phyloP scores from a whole-genome alignment of 2,888 invertebrate genomes.

The Molanna angustata region DNA sequence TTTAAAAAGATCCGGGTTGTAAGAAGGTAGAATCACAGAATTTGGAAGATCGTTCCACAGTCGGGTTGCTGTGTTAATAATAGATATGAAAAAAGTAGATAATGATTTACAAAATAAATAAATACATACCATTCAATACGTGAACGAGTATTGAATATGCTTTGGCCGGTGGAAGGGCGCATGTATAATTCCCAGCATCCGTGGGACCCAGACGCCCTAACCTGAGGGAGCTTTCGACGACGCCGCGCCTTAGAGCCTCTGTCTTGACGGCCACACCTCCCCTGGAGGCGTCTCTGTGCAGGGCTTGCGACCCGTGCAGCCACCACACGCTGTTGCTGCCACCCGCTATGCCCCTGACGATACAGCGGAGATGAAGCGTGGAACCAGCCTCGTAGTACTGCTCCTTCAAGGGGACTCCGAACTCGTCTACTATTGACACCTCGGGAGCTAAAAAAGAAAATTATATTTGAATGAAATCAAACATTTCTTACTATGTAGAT shows the following conservation, averaged over 20 bases:
- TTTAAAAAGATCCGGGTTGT: too few species aligned
- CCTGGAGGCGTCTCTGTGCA: conserved; percentile 56
- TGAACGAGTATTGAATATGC: conserved; percentile 67
- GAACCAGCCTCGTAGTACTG: conserved; percentile 68
- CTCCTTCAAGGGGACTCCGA: conserved; percentile 61
- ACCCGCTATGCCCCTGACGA: conserved; percentile 52
- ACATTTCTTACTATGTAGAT: too few species aligned
- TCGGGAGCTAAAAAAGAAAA: conserved; percentile 63
- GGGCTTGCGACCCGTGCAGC: conserved; percentile 60
- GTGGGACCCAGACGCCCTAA: conserved; percentile 50
- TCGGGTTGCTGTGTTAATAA: too few species aligned
- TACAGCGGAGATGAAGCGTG: conserved; percentile 63
- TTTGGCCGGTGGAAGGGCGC: conserved; percentile 63
- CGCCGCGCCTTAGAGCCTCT: conserved; percentile 45
- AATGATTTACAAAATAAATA: too few species aligned
- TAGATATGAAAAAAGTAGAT: not conserved
- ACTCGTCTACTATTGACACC: conserved; percentile 66
- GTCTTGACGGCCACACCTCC: conserved; percentile 61
- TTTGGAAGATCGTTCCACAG: too few species aligned
- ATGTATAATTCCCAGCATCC: conserved; percentile 71
- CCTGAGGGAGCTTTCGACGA: conserved; percentile 51
- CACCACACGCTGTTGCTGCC: conserved; percentile 51
- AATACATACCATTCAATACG: conserved; percentile 61
- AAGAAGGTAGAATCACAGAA: too few species aligned
- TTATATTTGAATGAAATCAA: too few species aligned